A percentile compares a stretch with the other conserved stretches of the same genome.
Evolutionary conservation across 2,888 invertebrate genomes (phyloP).

Genomic region (Drosophila stalkeri): DNA sequence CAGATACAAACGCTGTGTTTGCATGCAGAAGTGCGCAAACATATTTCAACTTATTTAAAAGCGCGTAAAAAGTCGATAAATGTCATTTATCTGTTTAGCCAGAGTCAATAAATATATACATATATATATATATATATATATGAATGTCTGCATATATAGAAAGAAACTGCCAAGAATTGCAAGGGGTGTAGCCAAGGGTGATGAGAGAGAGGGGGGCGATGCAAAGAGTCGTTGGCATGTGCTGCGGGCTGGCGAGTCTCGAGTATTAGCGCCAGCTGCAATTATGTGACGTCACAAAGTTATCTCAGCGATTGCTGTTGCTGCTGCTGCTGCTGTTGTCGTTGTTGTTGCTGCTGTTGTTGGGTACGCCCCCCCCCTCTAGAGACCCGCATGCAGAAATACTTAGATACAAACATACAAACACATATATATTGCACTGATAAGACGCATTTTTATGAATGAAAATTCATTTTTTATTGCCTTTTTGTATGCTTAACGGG

Average conservation of each 20-base stretch:
- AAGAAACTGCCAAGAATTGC: conserved; percentile 30
- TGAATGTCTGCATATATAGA: conserved; percentile 7
- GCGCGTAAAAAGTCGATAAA: conserved; percentile 81
- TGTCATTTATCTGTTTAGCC: conserved; percentile 79
- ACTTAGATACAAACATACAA: conserved; percentile 9
- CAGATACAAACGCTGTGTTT: conserved; percentile 39
- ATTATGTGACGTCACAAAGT: conserved; percentile 69
- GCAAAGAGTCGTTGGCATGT: conserved; percentile 17
- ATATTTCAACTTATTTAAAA: conserved; percentile 79
- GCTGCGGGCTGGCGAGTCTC: conserved; percentile 32
- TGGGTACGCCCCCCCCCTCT: conserved; percentile 47
- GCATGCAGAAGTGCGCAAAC: conserved; percentile 71
- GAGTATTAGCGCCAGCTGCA: conserved; percentile 75
- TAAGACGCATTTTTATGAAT: conserved; percentile 74
- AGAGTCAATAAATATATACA: conserved; percentile 55
- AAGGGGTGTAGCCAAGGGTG: background rate
- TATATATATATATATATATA: background rate
- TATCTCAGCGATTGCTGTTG: conserved; percentile 23
- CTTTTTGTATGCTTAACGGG: conserved; percentile 59
- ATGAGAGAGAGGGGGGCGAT: background rate
- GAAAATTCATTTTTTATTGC: conserved; percentile 72
- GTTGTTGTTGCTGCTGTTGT: conserved; percentile 22
- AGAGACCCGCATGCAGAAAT: conserved; percentile 34
- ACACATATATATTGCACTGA: conserved; percentile 47
- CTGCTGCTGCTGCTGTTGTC: conserved; percentile 13